Base-by-base conservation (phyloP, 2,797 vertebrate species). In the Cossypha niveicapilla region DNA sequence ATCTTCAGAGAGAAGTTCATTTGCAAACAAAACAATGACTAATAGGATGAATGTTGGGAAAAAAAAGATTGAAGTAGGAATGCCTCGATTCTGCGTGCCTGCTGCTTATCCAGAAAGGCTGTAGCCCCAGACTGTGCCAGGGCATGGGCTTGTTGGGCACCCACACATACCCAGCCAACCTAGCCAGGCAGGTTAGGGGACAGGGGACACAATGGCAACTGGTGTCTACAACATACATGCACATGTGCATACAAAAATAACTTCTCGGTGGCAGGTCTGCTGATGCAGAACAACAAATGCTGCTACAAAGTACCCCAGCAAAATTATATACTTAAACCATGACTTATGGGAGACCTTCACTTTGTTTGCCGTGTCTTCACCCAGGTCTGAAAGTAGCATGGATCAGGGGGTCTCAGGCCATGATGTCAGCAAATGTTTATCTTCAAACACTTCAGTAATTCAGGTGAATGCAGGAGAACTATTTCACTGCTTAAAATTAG, bases 401-500 rank as follows among this genome's bases (percentile, higher is more conserved):
- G 62, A 86, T 42, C 21, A 24, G 21, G 42, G 19, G 17, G 19
- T 51, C 62, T 90, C 44, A n/a, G 48, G 28, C 57, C 24, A 54
- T 41, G 30, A 68, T 57, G 39, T 54, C 41, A 73, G 62, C 51
- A 88, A 88, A 86, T 24, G 51, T 70, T 86, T 83, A 54, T 82
- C 88, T 95, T 92, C 70, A 88, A 94, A 81, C 48, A 44, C 42
- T 78, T 71, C 1, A 44, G 44, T 57, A 84, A 94, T 86, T 79
- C 95, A 95, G 91, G 92, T 94, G 90, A 95, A 89, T 0, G 24
- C 50, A 80, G 44, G 27, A 92, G 50, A 78, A 74, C 50, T 78
- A 89, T 80, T 94, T 77, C 44, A 41, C 58, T 77, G 57, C 72
- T 88, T 89, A 94, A 95, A 93, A 92, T 80, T 82, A 92, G 90